phyloP scores from a whole-genome alignment of 1,140 invertebrate species.

The Rhizoglyphus robini region DNA sequence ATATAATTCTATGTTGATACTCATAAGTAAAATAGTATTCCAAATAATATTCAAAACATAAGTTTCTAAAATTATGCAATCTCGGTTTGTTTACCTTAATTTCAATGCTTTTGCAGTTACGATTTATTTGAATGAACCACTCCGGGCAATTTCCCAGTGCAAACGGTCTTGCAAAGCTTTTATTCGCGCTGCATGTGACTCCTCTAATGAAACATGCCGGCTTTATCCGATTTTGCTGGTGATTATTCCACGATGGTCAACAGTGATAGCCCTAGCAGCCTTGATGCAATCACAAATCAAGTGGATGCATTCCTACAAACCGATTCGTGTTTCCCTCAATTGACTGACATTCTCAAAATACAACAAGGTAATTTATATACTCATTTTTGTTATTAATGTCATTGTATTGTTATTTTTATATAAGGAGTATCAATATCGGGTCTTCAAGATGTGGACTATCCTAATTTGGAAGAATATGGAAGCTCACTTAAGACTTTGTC shows the following conservation, averaged over 20 bases:
- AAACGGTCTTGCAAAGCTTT: too few species aligned
- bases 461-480: slow-evolving; percentile 49
- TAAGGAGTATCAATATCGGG: slow-evolving; percentile 59
- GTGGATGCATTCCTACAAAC: slow-evolving; percentile 52
- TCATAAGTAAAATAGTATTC: background rate
- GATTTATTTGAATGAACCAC: background rate
- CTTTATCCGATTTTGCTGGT: background rate
- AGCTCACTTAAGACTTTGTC: slow-evolving; percentile 38
- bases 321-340: slow-evolving; percentile 54
- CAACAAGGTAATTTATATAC: slow-evolving; percentile 32
- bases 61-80: background rate
- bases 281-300: slow-evolving; percentile 40
- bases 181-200: too few species aligned
- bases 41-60: background rate
- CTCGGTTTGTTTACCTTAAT: background rate
- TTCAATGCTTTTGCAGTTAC: background rate
- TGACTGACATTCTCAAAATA: slow-evolving; percentile 42
- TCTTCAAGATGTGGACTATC: slow-evolving; percentile 76
- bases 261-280: background rate
- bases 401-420: too few species aligned
- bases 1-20: background rate
- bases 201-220: too few species aligned
- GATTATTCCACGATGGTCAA: background rate
- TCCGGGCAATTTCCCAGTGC: too few species aligned
- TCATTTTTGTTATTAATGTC: slow-evolving; percentile 22